Evolutionary conservation across 2,888 invertebrate genomes (phyloP).

Genomic region (Drosophila meridiana): DNA sequence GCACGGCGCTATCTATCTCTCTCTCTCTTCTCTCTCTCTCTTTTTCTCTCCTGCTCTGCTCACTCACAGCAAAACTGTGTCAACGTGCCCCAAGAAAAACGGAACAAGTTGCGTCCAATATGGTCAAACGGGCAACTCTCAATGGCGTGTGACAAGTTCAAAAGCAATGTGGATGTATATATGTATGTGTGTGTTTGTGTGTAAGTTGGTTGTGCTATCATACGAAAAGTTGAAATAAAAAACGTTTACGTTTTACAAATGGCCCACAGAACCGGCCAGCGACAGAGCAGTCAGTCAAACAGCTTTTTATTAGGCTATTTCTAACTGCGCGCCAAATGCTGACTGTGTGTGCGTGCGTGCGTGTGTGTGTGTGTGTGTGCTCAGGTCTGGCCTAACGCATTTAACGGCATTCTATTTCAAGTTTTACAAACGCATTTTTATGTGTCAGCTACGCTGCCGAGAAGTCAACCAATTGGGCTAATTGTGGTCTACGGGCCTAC

Average conservation of each 20-base stretch:
- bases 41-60: conserved; percentile 10
- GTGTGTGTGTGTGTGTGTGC: conserved; percentile 35
- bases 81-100: conserved; percentile 67
- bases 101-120: conserved; percentile 73
- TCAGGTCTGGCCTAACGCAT: conserved; percentile 57
- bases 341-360: conserved; percentile 24
- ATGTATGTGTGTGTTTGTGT: conserved; percentile 29
- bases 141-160: conserved; percentile 76
- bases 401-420: conserved; percentile 76
- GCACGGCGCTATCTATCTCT: background rate
- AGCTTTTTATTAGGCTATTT: conserved; percentile 74
- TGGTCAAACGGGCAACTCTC: conserved; percentile 62
- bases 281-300: conserved; percentile 49
- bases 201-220: conserved; percentile 33
- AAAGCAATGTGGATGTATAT: conserved; percentile 34
- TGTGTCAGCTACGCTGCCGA: conserved; percentile 35
- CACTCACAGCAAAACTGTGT: conserved; percentile 64
- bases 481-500: conserved; percentile 33
- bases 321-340: conserved; percentile 48
- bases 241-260: conserved; percentile 55
- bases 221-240: conserved; percentile 42
- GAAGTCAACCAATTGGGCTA: conserved; percentile 48
- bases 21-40: background rate
- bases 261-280: conserved; percentile 69
- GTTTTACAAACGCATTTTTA: conserved; percentile 51